A percentile compares a stretch with the other conserved stretches of the same genome.
Conservation (phyloP, 2,888 invertebrate genomes). For the Hybos culiciformis region DNA sequence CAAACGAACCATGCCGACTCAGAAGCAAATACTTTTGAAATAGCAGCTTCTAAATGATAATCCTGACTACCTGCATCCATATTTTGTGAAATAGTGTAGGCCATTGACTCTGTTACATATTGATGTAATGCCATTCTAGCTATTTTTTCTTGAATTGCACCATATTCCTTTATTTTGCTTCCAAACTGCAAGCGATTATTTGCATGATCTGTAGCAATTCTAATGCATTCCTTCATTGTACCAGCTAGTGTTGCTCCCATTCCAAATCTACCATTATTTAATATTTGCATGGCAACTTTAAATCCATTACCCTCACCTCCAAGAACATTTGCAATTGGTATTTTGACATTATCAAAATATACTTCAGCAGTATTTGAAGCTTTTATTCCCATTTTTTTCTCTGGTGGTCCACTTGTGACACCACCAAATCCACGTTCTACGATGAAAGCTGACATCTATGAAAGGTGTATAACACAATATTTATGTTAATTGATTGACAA, state of each 20-base stretch:
- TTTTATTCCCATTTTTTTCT: constrained; percentile 99
- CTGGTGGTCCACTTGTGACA: constrained; percentile 82
- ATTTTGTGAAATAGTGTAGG: constrained; percentile 89
- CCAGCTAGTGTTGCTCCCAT: constrained; percentile 92
- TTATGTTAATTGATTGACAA: too few relatives aligned
- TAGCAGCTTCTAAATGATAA: constrained; percentile 96
- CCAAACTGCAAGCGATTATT: constrained; percentile 81
- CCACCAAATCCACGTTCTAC: constrained; percentile 92
- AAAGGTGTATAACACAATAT: too few relatives aligned
- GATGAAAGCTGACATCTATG: constrained; percentile 73
- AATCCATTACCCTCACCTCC: constrained; percentile 77
- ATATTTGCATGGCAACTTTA: constrained; percentile 91
- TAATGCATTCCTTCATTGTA: constrained; percentile 77
- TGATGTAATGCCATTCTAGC: constrained; percentile 85
- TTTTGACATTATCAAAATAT: constrained; percentile 83
- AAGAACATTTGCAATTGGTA: constrained; percentile 79
- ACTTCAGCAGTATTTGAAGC: constrained; percentile 90
- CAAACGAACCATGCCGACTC: constrained; percentile 94
- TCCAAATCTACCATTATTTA: constrained; percentile 94
- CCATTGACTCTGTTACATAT: constrained; percentile 84
- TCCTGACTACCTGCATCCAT: constrained; percentile 90
- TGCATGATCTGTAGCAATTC: constrained; percentile 84
- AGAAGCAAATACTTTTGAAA: constrained; percentile 88
- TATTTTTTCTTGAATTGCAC: constrained; percentile 82
- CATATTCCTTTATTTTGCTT: constrained; percentile 62